phyloP scores from a whole-genome alignment of 1,140 invertebrate genomes.

The Lethrus apterus region DNA sequence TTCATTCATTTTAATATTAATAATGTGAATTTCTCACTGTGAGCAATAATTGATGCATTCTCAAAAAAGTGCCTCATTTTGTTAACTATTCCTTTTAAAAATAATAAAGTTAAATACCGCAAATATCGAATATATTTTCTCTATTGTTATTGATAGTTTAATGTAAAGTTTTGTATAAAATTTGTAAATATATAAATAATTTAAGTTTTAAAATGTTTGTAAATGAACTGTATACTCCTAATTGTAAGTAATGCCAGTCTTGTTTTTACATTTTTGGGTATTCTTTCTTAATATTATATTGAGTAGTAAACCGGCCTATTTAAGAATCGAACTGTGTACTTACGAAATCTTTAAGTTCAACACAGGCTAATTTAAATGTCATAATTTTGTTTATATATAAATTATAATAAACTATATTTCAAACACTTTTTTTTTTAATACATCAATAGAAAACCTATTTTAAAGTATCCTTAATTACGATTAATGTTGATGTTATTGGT shows the following conservation, averaged over 20 bases:
- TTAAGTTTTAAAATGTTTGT: not conserved
- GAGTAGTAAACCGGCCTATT: constrained; percentile 25
- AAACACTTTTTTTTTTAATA: constrained; percentile 15
- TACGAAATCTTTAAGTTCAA: constrained; percentile 15
- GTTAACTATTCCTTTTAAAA: too few species aligned
- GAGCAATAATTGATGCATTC: too few species aligned
- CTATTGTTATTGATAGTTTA: not conserved
- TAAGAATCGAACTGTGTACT: constrained; percentile 18
- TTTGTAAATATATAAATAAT: not conserved
- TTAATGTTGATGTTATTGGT: constrained; percentile 4
- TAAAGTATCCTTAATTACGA: not conserved
- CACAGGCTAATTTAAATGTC: constrained; percentile 16
- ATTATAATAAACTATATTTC: constrained; percentile 16
- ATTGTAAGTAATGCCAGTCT: not conserved
- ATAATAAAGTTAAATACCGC: not conserved
- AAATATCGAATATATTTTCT: not conserved
- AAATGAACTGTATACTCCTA: not conserved
- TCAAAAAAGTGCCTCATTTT: too few species aligned
- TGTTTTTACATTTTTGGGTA: constrained; percentile 11
- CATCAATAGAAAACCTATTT: constrained; percentile 11
- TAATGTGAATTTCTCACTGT: too few species aligned
- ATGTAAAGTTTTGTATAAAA: not conserved
- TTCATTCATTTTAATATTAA: too few species aligned
- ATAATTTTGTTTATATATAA: constrained; percentile 12
- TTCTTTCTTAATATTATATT: constrained; percentile 15